These are phyloP conservation scores for Ptilodon capucinus DNA, from an alignment of 2,888 invertebrate genomes.

Conservation along the genomic window DNA sequence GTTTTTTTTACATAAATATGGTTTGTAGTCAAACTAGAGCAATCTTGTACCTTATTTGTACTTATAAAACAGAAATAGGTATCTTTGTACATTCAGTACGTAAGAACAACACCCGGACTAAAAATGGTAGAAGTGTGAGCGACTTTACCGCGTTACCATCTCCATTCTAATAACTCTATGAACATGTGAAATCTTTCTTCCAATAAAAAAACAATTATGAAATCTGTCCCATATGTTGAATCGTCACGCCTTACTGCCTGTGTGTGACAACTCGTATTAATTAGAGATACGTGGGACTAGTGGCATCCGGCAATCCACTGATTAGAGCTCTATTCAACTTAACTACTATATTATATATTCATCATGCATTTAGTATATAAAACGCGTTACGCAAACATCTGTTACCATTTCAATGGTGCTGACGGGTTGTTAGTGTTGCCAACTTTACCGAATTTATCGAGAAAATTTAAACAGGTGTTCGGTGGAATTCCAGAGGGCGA, in stretches of 20 bases:
- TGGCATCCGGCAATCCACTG: conserved; percentile 19
- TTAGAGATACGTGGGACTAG: conserved; percentile 21
- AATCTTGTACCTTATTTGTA: too few relatives aligned
- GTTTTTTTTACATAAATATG: too few relatives aligned
- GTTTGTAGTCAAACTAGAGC: too few relatives aligned
- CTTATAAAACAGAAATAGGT: too few relatives aligned
- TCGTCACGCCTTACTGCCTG: background rate
- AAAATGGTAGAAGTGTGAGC: too few relatives aligned
- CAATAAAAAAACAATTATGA: background rate
- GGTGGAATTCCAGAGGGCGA: background rate
- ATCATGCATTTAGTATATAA: background rate
- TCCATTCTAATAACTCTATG: too few relatives aligned
- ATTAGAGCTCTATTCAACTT: conserved; percentile 13
- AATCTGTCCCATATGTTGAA: background rate
- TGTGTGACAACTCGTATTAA: conserved; percentile 21
- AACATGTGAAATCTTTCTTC: too few relatives aligned
- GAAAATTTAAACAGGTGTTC: background rate
- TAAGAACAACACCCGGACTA: too few relatives aligned
- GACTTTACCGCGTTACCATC: too few relatives aligned
- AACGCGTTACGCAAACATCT: background rate
- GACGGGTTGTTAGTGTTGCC: background rate
- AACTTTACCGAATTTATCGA: background rate
- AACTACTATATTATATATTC: conserved; percentile 11
- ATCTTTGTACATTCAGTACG: too few relatives aligned
- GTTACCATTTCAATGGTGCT: background rate